A percentile compares a stretch with the other conserved stretches of the same genome.
Evolutionary conservation across 2,888 invertebrate genomes (phyloP).

Genomic region (Amblyteles armatorius): DNA sequence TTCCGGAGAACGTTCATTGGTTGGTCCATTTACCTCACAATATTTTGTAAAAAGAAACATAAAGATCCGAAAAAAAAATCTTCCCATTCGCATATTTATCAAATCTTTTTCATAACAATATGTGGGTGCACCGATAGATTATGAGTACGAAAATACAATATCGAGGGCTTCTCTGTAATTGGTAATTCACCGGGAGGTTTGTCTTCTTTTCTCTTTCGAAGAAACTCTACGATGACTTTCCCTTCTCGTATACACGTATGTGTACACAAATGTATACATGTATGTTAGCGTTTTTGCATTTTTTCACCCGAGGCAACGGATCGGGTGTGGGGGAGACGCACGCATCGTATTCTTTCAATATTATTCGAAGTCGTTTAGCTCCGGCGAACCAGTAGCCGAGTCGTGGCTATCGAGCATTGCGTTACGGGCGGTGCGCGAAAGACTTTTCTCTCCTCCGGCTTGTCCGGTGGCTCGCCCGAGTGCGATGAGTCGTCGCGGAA

Average conservation of each 20-base stretch:
- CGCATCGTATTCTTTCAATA: conserved; percentile 44
- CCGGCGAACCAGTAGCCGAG: conserved; percentile 39
- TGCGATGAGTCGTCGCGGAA: conserved; percentile 36
- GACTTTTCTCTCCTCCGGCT: conserved; percentile 40
- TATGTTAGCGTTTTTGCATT: conserved; percentile 24
- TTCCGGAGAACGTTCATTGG: too few relatives aligned
- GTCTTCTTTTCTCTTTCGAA: conserved; percentile 66
- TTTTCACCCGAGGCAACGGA: conserved; percentile 53
- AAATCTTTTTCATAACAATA: background rate
- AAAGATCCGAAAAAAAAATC: background rate
- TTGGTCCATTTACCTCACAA: background rate
- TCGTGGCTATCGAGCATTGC: conserved; percentile 23
- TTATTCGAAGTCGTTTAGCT: conserved; percentile 57
- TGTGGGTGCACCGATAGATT: conserved; percentile 21
- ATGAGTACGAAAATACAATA: conserved; percentile 46
- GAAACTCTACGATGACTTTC: conserved; percentile 62
- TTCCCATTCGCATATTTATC: background rate
- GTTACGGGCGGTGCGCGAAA: conserved; percentile 41
- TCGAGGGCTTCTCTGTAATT: conserved; percentile 53
- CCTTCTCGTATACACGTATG: conserved; percentile 37
- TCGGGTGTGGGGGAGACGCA: conserved; percentile 18
- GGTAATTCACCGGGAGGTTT: conserved; percentile 55
- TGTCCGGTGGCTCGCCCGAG: conserved; percentile 9
- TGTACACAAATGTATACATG: conserved; percentile 8
- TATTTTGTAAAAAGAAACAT: background rate